Conservation (phyloP, 2,113 vertebrate genomes). For the Acrocephalus arundinaceus region DNA sequence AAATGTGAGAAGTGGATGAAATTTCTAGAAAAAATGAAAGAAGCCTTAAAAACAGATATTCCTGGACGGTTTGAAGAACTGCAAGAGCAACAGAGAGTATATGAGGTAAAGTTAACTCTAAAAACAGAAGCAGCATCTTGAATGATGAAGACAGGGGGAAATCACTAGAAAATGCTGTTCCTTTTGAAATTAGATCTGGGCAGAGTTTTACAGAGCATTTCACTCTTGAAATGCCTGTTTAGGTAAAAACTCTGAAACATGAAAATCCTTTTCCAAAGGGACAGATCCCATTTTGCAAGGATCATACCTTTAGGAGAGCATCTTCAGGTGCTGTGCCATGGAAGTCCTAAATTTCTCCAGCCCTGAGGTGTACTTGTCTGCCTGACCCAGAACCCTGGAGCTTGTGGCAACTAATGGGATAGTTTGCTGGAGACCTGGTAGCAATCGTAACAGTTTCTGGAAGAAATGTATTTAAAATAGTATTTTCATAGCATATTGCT, state of each 20-base stretch:
- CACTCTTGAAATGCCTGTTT: background rate
- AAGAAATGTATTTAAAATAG: background rate
- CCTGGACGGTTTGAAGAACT: conserved; percentile 75
- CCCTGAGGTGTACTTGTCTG: background rate
- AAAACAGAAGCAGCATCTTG: background rate
- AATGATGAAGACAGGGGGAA: background rate
- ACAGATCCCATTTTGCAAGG: background rate
- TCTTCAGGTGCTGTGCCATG: background rate
- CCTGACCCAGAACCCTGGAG: background rate
- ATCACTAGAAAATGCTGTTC: background rate
- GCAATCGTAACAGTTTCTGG: background rate
- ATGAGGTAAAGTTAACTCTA: conserved; percentile 76
- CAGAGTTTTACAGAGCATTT: background rate
- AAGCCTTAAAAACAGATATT: conserved; percentile 74
- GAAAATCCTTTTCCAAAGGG: background rate
- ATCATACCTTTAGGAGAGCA: background rate
- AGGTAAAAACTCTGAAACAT: background rate
- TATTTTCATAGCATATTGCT: background rate
- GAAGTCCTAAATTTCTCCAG: background rate
- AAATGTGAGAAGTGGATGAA: conserved; percentile 87
- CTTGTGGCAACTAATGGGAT: background rate
- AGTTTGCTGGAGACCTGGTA: background rate
- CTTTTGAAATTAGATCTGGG: background rate
- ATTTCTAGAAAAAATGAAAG: conserved; percentile 86
- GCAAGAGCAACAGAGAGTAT: conserved; percentile 82